Evolutionary conservation across 2,797 vertebrate genomes (phyloP).

Genomic region (Intellagama lesueurii): DNA sequence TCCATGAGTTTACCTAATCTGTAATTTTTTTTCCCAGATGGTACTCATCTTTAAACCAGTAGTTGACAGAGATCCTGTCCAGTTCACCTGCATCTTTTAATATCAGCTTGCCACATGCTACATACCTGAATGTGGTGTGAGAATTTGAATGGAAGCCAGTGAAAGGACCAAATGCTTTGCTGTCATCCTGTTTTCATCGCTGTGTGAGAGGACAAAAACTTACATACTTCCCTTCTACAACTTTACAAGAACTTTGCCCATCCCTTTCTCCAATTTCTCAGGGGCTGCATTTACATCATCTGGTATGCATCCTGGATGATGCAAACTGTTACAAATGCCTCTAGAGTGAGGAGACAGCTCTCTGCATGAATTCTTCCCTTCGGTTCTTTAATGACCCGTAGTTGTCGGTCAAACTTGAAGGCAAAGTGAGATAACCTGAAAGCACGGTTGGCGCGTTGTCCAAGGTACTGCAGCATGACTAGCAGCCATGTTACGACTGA

Average conservation of each 20-base stretch:
- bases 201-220: neutral
- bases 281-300: too few species aligned
- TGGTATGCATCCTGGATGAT: too few species aligned
- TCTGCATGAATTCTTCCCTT: neutral
- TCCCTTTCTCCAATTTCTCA: too few species aligned
- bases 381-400: neutral
- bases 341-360: neutral
- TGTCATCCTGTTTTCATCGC: neutral
- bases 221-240: neutral
- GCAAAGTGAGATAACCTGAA: neutral
- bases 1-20: neutral
- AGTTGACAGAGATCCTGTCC: neutral
- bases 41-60: neutral
- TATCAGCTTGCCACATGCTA: neutral
- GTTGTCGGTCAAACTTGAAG: neutral
- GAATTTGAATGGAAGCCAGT: neutral
- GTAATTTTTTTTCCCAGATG: neutral
- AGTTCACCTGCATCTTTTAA: neutral
- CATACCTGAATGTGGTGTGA: neutral
- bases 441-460: neutral
- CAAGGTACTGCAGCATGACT: neutral
- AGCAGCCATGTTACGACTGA: neutral
- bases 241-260: neutral
- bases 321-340: neutral
- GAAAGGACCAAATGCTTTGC: neutral